These are phyloP conservation scores for Erpobdella octoculata DNA, from an alignment of 2,888 invertebrate genomes.

Conservation along the genomic window DNA sequence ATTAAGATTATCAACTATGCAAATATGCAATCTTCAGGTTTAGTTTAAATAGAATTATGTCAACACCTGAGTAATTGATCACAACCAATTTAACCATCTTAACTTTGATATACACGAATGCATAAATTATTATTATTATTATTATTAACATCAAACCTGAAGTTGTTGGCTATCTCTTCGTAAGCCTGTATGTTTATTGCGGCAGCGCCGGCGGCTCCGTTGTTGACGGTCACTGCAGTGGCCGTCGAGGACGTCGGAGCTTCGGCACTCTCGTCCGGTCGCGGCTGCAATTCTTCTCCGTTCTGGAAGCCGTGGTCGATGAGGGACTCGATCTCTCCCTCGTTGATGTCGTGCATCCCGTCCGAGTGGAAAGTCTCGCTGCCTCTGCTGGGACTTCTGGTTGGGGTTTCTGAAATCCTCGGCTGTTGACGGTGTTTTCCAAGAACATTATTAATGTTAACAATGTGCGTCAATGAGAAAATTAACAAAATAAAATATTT, in stretches of 20 bases:
- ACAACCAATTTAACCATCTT: too few species aligned
- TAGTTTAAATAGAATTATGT: neutral
- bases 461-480: too few species aligned
- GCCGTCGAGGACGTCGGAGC: slow-evolving; percentile 44
- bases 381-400: too few species aligned
- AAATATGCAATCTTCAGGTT: too few species aligned
- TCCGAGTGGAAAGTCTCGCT: too few species aligned
- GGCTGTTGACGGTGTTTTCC: too few species aligned
- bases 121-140: neutral
- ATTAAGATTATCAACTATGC: too few species aligned
- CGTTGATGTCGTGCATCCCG: too few species aligned
- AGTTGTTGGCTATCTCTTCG: slow-evolving; percentile 50
- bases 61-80: neutral
- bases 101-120: neutral
- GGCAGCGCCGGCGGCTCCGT: neutral
- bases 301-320: neutral
- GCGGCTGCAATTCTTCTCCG: slow-evolving; percentile 35
- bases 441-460: too few species aligned
- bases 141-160: slow-evolving; percentile 41
- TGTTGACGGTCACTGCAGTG: neutral
- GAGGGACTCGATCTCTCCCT: too few species aligned
- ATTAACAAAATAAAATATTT: too few species aligned
- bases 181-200: slow-evolving; percentile 31
- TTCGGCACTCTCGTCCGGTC: slow-evolving; percentile 43
- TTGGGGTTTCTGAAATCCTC: too few species aligned